Base-by-base conservation (phyloP, 2,113 vertebrate genomes). In the Myrmophylax atrothorax region DNA sequence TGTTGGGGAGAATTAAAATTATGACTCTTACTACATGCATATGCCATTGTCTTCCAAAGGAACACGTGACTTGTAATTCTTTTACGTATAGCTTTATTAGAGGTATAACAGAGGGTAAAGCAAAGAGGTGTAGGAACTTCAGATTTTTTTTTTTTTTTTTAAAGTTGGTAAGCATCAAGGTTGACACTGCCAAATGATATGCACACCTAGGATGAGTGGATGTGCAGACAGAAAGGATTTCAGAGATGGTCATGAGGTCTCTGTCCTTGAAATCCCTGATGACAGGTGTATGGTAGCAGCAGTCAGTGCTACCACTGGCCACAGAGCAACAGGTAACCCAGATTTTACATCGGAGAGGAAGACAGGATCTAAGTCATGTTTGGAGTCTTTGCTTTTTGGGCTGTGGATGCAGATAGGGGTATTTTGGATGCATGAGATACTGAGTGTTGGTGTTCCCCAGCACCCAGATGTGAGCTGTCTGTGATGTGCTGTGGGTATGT, bases 1-100 rank as follows among this genome's bases (percentile, higher is more conserved):
- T 76, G 87, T 35, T 60, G 44, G 79, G 69, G 22, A 91, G 91
- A 87, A 87, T 85, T 79, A 58, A 73, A 92, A 95, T 89, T 88
- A 69, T 59, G 90, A 67, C 55, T 88, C 38, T 29, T 80, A 79
- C 84, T 84, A 38, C 31, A 25, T 40, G 40, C 42, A 50, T 93
- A 22, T 28, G 47, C 63, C 40, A 52, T 18, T 73, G 49, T 83
- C 40, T 64, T 89, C 70, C 70, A 63, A 13, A 55, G 22, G 58
- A 64, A 53, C 24, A 33, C 0, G 22, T 47, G 49, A n/a, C 62
- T 82, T 60, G 44, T n/a, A 29, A 38, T 73, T 75, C 56, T 52
- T 40, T 47, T 81, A 24, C 6, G 0, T 35, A 12, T 33, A 44
- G 67, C 44, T 90, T 76, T 53, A 10, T 46, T 44, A 31, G 24